phyloP scores from a whole-genome alignment of 2,797 vertebrate species.

The Anabacerthia variegaticeps region DNA sequence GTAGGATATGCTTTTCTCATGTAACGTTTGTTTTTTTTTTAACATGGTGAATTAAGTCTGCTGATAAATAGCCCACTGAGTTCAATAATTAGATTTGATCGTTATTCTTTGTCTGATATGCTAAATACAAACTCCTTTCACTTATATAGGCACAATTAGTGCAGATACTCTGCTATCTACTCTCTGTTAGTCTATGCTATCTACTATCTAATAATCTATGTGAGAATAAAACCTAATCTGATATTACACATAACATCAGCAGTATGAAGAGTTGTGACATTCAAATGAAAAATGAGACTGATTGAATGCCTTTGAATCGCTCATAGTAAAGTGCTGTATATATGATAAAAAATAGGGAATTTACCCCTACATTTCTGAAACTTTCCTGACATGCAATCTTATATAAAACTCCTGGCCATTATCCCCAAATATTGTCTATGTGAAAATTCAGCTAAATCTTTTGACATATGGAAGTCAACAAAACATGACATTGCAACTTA shows the following conservation, averaged over 20 bases:
- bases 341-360: not conserved
- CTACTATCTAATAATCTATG: not conserved
- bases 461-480: not conserved
- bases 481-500: not conserved
- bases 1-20: not conserved
- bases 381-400: not conserved
- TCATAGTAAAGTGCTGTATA: not conserved
- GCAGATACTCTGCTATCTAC: not conserved
- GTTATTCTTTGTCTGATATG: not conserved
- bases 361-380: not conserved
- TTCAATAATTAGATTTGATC: not conserved
- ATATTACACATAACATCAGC: not conserved
- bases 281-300: not conserved
- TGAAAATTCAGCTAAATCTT: not conserved
- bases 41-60: not conserved
- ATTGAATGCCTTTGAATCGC: not conserved
- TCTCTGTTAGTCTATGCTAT: not conserved
- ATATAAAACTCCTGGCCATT: not conserved
- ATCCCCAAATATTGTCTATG: not conserved
- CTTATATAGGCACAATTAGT: not conserved
- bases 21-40: not conserved
- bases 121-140: not conserved
- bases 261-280: not conserved
- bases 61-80: not conserved
- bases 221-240: not conserved